Evolutionary conservation across 1,140 invertebrate species (phyloP).

Genomic region (Drosophila jambulina): DNA sequence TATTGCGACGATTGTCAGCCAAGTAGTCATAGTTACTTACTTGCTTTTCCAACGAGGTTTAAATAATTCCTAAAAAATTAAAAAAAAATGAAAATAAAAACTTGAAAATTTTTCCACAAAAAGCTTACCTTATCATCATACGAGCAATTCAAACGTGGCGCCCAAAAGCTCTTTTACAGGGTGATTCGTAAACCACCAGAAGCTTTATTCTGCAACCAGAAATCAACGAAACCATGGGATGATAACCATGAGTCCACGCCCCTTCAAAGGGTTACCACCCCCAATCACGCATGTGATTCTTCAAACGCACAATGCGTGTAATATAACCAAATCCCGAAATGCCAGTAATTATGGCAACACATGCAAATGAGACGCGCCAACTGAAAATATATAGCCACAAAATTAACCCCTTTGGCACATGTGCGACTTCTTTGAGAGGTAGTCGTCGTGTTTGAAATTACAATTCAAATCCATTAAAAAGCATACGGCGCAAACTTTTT

Average conservation of each 20-base stretch:
- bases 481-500: slow-evolving; percentile 45
- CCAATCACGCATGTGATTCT: slow-evolving; percentile 54
- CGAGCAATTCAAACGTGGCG: not conserved
- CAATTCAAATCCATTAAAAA: slow-evolving; percentile 60
- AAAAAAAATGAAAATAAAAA: not conserved
- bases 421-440: slow-evolving; percentile 23
- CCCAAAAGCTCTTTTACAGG: slow-evolving; percentile 7
- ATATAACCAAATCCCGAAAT: slow-evolving; percentile 16
- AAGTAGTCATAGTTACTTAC: not conserved
- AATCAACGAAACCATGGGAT: not conserved
- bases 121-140: not conserved
- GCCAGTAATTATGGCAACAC: slow-evolving; percentile 52
- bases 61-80: not conserved
- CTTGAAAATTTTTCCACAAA: too few species aligned
- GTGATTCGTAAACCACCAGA: not conserved
- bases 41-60: too few species aligned
- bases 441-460: slow-evolving; percentile 19
- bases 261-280: not conserved
- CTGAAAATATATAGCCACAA: slow-evolving; percentile 57
- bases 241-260: slow-evolving; percentile 7
- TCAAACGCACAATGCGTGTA: slow-evolving; percentile 38
- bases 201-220: slow-evolving; percentile 7
- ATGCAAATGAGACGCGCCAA: slow-evolving; percentile 45
- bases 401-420: slow-evolving; percentile 64
- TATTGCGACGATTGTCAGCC: too few species aligned